A percentile compares a stretch with the other conserved stretches of the same genome.
These are phyloP conservation scores for Drosophila persimilis DNA, from an alignment of 1,140 invertebrate species.

Conservation along the genomic window DNA sequence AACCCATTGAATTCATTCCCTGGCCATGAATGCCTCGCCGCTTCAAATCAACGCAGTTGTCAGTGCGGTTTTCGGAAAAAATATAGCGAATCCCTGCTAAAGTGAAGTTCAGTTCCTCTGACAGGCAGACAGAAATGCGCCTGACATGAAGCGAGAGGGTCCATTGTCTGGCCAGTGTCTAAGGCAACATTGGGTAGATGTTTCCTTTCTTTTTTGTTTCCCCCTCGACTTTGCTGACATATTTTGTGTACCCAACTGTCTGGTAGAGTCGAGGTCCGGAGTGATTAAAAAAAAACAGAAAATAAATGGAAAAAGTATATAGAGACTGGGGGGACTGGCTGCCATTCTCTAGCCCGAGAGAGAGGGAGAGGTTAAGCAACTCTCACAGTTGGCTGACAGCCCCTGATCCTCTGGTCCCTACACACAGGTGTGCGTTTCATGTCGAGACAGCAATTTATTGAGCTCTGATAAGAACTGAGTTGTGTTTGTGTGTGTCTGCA, in stretches of 20 bases:
- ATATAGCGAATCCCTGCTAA: constrained; percentile 10
- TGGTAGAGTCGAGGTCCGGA: constrained; percentile 26
- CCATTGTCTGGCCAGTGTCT: constrained; percentile 63
- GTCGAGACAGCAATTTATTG: constrained; percentile 54
- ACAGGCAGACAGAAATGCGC: constrained; percentile 39
- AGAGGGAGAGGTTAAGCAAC: constrained; percentile 52
- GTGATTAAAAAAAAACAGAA: constrained; percentile 54
- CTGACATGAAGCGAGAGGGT: constrained; percentile 38
- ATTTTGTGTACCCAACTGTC: constrained; percentile 60
- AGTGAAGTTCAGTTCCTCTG: constrained; percentile 15
- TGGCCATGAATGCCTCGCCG: not conserved
- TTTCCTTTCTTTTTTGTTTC: constrained; percentile 39
- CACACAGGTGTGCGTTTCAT: constrained; percentile 44
- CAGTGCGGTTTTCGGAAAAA: constrained; percentile 21
- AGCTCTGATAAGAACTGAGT: constrained; percentile 38
- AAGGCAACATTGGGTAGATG: constrained; percentile 34
- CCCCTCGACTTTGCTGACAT: constrained; percentile 26
- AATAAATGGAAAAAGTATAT: constrained; percentile 38
- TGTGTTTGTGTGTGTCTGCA: constrained; percentile 5
- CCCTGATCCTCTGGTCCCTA: constrained; percentile 28
- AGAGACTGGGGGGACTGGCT: not conserved
- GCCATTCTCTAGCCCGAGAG: not conserved
- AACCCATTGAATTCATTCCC: constrained; percentile 15
- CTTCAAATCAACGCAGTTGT: constrained; percentile 27
- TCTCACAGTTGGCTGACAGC: constrained; percentile 45